Evolutionary conservation across 1,140 invertebrate species (phyloP), one percentile per base, ranked within the genome.

Genomic region (Ganaspis sp.): DNA sequence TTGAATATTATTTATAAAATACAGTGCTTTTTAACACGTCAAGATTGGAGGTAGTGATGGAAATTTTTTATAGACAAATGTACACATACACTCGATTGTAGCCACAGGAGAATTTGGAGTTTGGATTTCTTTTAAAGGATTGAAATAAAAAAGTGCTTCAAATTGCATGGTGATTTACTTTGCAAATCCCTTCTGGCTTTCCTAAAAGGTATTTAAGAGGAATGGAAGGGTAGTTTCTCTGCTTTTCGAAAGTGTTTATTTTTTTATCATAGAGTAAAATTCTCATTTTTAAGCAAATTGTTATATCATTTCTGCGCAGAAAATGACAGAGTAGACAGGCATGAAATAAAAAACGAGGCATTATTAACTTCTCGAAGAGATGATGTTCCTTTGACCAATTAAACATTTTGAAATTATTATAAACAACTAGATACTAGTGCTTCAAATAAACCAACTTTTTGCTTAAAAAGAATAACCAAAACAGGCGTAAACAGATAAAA

Each of bases 131-230:
- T 64, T 29, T n/a, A 34, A 64, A 64, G 23, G 58, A 26, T 64
- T 64, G 58, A 64, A 64, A 64, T 64, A 64, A 64, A 64, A 64
- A 64, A 29, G 58, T 64, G 21, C 45, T 49, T 29, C 23, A 64
- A 64, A 64, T 64, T 64, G 58, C 12, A 64, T 64, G 12, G 58
- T 29, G 29, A 26, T 64, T 64, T 64, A 64, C 58, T 64, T 64
- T 26, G 23, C 23, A 64, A 29, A 29, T 29, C 58, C 58, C 58
- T 64, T 64, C 23, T 15, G 26, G 23, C 4, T 64, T 21, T 21
- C 58, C n/a, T 29, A 4, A 15, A 64, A 29, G 45, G 45, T 49
- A 49, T n/a, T 64, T 4, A 29, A n/a, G 4, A 15, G 12, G n/a
- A 64, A 15, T 29, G 11, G 11, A 23, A 58, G 3, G 23, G 26